A percentile compares a stretch with the other conserved stretches of the same genome.
phyloP scores from a whole-genome alignment of 2,888 invertebrate genomes.

The Augiades crinisus region DNA sequence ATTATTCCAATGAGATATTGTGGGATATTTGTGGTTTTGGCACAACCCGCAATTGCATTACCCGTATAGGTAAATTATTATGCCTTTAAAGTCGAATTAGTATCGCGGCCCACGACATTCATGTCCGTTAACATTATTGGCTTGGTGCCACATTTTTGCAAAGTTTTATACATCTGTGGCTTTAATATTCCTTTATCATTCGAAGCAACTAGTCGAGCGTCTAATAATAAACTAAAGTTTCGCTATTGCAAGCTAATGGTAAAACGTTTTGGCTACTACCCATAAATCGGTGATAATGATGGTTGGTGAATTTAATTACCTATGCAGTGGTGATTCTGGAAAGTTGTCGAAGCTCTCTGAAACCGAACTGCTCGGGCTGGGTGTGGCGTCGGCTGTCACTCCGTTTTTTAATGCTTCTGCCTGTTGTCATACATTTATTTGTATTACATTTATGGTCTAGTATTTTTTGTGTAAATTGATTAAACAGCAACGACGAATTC shows the following conservation, averaged over 20 bases:
- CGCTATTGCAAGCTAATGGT: conserved; percentile 25
- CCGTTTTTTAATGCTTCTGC: conserved; percentile 81
- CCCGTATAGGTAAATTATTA: conserved; percentile 60
- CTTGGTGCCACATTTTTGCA: conserved; percentile 58
- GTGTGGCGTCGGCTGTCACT: conserved; percentile 87
- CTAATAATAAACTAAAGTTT: conserved; percentile 28
- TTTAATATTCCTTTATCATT: conserved; percentile 47
- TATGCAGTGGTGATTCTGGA: conserved; percentile 93
- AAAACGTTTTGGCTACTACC: conserved; percentile 14
- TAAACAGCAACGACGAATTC: too few relatives aligned
- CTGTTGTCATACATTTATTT: conserved; percentile 43
- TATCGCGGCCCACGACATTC: conserved; percentile 55
- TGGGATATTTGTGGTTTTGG: conserved; percentile 54
- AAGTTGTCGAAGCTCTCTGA: conserved; percentile 95
- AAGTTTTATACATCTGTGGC: conserved; percentile 46
- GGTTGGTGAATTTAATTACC: conserved; percentile 66
- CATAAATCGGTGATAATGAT: conserved; percentile 6
- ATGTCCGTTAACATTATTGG: conserved; percentile 63
- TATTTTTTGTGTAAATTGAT: too few relatives aligned
- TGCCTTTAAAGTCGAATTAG: conserved; percentile 70
- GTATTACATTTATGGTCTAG: too few relatives aligned
- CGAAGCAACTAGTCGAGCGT: conserved; percentile 39
- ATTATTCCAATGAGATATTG: conserved; percentile 43
- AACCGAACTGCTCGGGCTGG: conserved; percentile 94
- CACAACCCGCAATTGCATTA: conserved; percentile 51